These are phyloP conservation scores for Drosophila subquinaria DNA, from an alignment of 2,888 invertebrate species.

Conservation along the genomic window DNA sequence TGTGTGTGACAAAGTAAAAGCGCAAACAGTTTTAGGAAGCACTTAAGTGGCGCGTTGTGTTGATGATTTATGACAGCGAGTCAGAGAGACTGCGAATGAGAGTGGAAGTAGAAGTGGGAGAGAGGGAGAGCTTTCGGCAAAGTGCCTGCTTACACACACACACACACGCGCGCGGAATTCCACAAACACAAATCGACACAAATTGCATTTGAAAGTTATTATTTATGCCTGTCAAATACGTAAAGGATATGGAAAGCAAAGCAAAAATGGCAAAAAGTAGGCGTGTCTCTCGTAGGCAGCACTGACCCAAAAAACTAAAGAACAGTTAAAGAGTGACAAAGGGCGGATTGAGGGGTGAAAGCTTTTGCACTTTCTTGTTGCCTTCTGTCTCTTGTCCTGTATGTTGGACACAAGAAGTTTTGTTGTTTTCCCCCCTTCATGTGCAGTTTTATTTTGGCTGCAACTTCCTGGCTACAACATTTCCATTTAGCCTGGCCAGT, in stretches of 20 bases:
- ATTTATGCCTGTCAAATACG: constrained; percentile 70
- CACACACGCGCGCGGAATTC: constrained; percentile 25
- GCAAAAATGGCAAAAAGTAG: neutral
- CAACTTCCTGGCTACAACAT: constrained; percentile 74
- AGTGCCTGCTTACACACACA: constrained; percentile 54
- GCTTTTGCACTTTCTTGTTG: constrained; percentile 46
- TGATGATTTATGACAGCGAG: constrained; percentile 75
- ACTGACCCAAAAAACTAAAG: constrained; percentile 33
- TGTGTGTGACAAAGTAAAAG: constrained; percentile 65
- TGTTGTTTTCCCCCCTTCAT: constrained; percentile 44
- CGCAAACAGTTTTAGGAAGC: constrained; percentile 77
- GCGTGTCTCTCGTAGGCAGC: constrained; percentile 14
- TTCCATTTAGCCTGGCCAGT: constrained; percentile 70
- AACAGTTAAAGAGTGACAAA: too few relatives aligned
- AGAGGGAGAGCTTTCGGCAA: constrained; percentile 48
- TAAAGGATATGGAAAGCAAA: neutral
- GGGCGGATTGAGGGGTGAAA: neutral
- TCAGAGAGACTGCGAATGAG: constrained; percentile 13
- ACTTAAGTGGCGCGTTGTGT: constrained; percentile 78
- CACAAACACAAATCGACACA: constrained; percentile 69
- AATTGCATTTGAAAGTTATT: constrained; percentile 79
- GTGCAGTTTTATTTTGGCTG: constrained; percentile 58
- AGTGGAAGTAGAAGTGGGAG: neutral
- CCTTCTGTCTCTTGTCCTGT: constrained; percentile 25
- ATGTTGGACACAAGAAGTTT: constrained; percentile 32